Percentiles rank a stretch among this genome's conserved stretches.
Evolutionary conservation across 2,113 vertebrate species (phyloP).

Genomic region (Acrocephalus kingi): DNA sequence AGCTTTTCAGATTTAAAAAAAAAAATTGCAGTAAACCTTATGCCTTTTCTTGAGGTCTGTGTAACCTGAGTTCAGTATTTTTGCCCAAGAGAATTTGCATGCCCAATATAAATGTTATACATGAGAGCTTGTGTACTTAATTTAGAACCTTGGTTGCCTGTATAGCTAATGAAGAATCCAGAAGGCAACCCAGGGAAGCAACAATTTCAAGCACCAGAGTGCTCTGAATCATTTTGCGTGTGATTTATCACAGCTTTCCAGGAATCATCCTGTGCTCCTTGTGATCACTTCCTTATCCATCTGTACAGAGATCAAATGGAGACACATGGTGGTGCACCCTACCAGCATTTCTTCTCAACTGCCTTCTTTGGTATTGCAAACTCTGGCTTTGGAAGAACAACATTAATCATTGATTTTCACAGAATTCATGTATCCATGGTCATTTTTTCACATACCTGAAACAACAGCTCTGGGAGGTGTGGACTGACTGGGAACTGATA

Average conservation of each 20-base stretch:
- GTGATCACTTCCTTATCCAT: neutral
- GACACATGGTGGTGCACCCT: neutral
- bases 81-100: neutral
- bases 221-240: neutral
- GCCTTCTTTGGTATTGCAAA: neutral
- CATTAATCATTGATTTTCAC: neutral
- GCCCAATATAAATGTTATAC: neutral
- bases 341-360: neutral
- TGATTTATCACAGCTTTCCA: conserved; percentile 36
- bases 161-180: neutral
- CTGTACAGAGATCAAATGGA: neutral
- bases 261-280: neutral
- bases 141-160: neutral
- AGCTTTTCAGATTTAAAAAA: neutral
- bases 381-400: neutral
- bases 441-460: neutral
- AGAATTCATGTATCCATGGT: neutral
- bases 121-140: neutral
- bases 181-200: neutral
- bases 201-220: neutral
- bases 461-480: neutral
- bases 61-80: neutral
- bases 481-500: neutral
- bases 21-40: fast-evolving
- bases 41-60: neutral